Evolutionary conservation across 2,888 invertebrate species (phyloP), one percentile per base, ranked within the genome.

Genomic region (Rhimphoctona megacephalus): DNA sequence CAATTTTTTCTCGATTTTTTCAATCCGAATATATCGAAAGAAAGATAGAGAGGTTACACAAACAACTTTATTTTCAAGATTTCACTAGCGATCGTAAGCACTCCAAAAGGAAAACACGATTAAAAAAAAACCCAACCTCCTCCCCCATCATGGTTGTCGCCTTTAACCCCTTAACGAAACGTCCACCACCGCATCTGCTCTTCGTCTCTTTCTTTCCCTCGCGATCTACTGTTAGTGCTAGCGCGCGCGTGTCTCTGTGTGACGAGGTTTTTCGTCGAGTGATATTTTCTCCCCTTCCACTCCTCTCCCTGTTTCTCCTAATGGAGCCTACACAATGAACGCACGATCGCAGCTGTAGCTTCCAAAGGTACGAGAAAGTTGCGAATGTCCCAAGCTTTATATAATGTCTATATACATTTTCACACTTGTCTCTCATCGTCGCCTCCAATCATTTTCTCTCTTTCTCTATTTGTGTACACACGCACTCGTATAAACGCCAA

Each of bases 181-280:
- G 80, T 84, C 69, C 84, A 80, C 81, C 85, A 81, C 85, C 85
- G 72, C 85, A 85, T 85, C 85, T 85, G 81, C 81, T 66, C 76
- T 72, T 52, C 64, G 80, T 72, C 74, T 57, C 74, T n/a, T 33
- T 57, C 81, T 72, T 14, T 49, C 66, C 22, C 61, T 25, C 22
- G 46, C 70, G 7, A 25, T 33, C 54, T 57, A 30, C 17, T 61
- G 61, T 61, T 30, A 17, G 5, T 30, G 61, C 61, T 61, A 61
- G 61, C 61, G 30, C 30, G 61, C 30, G 30, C 61, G 30, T 43
- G 54, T 52, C 39, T 52, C 25, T 79, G 69, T 61, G 70, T 70
- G 22, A 43, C 69, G 39, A 43, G 19, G 36, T 46, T 52, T 43
- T 61, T n/a, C 61, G 43, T n/a, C 61, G 43, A n/a, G 57, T 69